Conservation (phyloP, 2,888 invertebrate genomes). For the Scelioninae gen. 1 region DNA sequence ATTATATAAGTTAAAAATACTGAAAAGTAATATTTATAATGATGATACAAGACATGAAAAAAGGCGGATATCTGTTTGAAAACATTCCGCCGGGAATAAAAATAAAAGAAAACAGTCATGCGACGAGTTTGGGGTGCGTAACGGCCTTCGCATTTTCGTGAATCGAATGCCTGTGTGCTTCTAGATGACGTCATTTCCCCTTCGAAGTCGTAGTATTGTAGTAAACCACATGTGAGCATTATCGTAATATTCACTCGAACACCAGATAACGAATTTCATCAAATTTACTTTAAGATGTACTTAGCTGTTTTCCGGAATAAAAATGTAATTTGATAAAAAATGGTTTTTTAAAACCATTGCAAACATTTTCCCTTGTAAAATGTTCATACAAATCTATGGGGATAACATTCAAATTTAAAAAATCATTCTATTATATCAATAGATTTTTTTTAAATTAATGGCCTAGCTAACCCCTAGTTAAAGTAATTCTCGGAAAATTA, state of each 20-base stretch:
- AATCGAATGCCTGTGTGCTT: conserved; percentile 57
- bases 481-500: too few species aligned
- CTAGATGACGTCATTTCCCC: conserved; percentile 61
- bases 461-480: too few species aligned
- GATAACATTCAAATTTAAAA: too few species aligned
- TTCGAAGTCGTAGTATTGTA: conserved; percentile 60
- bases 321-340: too few species aligned
- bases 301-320: too few species aligned
- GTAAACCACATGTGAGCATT: conserved; percentile 46
- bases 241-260: conserved; percentile 17
- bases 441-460: too few species aligned
- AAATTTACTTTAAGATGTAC: too few species aligned
- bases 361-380: too few species aligned
- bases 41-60: conserved; percentile 11
- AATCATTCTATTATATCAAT: too few species aligned
- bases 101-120: conserved; percentile 23
- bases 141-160: conserved; percentile 68
- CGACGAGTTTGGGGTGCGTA: conserved; percentile 47
- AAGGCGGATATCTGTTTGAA: conserved; percentile 24
- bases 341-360: too few species aligned
- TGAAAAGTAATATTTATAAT: not conserved
- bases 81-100: conserved; percentile 8
- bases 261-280: not conserved
- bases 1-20: too few species aligned
- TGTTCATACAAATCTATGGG: too few species aligned